phyloP scores from a whole-genome alignment of 2,113 vertebrate species.

The Tinamus guttatus region DNA sequence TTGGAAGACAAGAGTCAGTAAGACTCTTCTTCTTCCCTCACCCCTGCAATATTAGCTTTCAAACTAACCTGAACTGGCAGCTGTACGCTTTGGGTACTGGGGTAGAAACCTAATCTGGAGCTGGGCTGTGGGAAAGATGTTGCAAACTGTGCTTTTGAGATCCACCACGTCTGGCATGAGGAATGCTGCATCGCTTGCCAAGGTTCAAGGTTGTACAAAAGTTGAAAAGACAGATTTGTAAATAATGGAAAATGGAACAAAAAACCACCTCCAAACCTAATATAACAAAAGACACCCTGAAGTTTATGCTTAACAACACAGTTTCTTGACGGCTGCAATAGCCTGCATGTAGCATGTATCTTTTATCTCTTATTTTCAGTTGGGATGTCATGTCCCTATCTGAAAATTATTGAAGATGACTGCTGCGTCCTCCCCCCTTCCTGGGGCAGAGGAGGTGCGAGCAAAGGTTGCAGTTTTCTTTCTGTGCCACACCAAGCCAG shows the following conservation, averaged over 20 bases:
- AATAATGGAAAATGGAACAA: neutral
- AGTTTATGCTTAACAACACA: neutral
- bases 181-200: accelerated
- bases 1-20: neutral
- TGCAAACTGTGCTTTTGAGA: neutral
- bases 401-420: neutral
- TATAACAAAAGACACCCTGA: neutral
- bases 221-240: neutral
- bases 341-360: neutral
- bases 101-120: neutral
- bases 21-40: neutral
- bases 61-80: neutral
- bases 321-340: neutral
- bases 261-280: neutral
- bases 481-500: neutral
- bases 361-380: neutral
- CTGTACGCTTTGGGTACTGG: accelerated
- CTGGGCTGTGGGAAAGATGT: neutral
- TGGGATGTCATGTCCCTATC: neutral
- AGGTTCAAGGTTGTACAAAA: neutral
- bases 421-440: neutral
- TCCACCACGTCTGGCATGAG: neutral
- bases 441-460: neutral
- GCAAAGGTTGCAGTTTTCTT: neutral
- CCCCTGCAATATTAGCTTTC: neutral